These are phyloP conservation scores for Varanus salvator DNA, from an alignment of 2,113 vertebrate genomes.

Conservation along the genomic window DNA sequence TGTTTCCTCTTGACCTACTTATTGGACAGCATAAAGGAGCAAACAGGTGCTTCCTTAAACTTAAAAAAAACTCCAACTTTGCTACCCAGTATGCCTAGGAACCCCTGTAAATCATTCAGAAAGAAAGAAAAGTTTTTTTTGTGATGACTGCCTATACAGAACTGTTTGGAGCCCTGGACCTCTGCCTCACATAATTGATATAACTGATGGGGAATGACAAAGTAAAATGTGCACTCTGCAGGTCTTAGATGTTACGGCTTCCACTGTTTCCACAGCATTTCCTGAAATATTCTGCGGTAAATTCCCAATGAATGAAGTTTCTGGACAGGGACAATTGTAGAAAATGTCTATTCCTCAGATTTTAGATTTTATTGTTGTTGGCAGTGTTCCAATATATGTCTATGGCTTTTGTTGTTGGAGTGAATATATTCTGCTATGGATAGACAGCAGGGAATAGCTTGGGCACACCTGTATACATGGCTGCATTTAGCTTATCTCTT, in stretches of 20 bases:
- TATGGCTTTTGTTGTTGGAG: conserved; percentile 57
- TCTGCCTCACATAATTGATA: neutral
- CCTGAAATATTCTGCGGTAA: too few species aligned
- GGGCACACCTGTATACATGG: too few species aligned
- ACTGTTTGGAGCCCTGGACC: neutral
- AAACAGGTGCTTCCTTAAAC: too few species aligned
- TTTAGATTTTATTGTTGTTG: neutral
- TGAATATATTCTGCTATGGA: conserved; percentile 39
- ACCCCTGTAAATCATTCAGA: too few species aligned
- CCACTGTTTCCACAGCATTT: neutral
- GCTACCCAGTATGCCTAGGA: too few species aligned
- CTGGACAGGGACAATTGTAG: neutral
- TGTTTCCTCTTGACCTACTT: too few species aligned
- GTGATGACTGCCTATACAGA: neutral
- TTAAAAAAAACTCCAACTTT: too few species aligned
- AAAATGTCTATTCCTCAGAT: neutral
- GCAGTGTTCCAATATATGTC: conserved; percentile 40
- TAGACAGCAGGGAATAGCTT: neutral
- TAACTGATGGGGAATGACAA: neutral
- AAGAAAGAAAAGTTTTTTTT: too few species aligned
- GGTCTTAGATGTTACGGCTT: neutral
- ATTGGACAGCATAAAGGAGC: too few species aligned
- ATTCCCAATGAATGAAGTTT: neutral
- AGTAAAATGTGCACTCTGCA: neutral
- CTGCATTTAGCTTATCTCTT: too few species aligned